Percentiles rank a stretch among this genome's conserved stretches.
Evolutionary conservation across 2,797 vertebrate genomes (phyloP).

Genomic region (Intellagama lesueurii): DNA sequence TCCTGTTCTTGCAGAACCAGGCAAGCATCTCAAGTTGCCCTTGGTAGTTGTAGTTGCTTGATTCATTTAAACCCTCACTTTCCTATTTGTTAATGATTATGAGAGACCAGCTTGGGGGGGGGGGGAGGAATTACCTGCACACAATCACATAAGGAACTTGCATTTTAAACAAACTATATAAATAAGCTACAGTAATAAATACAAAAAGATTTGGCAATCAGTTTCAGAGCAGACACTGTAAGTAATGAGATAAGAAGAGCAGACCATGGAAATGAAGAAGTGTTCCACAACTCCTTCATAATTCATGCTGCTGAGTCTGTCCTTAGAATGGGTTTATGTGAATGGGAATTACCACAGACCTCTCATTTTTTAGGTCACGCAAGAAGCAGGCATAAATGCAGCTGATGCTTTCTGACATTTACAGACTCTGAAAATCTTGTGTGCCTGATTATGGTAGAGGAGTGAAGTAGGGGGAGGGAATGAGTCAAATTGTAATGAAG

Average conservation of each 20-base stretch:
- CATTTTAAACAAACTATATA: not conserved
- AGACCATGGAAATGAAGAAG: not conserved
- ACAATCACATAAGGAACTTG: not conserved
- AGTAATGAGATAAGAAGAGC: slow-evolving; percentile 16
- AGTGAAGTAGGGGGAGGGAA: not conserved
- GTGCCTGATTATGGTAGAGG: not conserved
- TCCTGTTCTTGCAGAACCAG: not conserved
- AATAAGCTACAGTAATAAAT: slow-evolving; percentile 18
- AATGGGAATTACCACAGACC: slow-evolving; percentile 18
- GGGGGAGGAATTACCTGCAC: not conserved
- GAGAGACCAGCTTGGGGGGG: not conserved
- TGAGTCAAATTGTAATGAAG: not conserved
- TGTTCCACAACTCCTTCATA: slow-evolving; percentile 26
- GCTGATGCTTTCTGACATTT: slow-evolving; percentile 27
- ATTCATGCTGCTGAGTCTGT: slow-evolving; percentile 20
- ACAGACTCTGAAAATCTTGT: slow-evolving; percentile 14
- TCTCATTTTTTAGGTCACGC: slow-evolving; percentile 20
- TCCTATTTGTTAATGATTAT: not conserved
- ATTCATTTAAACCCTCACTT: not conserved
- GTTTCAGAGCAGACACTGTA: slow-evolving; percentile 18
- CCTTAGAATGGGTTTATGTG: not conserved
- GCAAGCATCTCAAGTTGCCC: not conserved
- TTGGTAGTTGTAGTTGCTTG: not conserved
- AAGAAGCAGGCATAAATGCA: not conserved
- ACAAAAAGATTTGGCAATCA: not conserved